phyloP scores from a whole-genome alignment of 2,888 invertebrate species.

The Agriopis aurantiaria region DNA sequence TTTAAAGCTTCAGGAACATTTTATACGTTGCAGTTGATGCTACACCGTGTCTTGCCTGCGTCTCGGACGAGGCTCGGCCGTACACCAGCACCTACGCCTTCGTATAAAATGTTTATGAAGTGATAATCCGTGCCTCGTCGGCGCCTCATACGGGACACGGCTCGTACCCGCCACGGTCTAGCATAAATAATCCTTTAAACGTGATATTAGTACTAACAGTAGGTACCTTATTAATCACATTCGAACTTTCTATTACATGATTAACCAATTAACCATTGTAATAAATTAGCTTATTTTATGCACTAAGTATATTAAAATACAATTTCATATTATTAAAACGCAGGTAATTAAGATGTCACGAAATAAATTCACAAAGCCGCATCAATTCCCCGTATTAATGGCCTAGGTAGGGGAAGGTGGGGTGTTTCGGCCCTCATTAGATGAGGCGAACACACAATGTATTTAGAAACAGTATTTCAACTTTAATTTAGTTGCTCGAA shows the following conservation, averaged over 20 bases:
- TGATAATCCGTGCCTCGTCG: no score
- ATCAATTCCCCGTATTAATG: constrained; percentile 37
- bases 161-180: no score
- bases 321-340: not conserved
- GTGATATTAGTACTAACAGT: no score
- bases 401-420: constrained; percentile 30
- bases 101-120: no score
- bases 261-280: not conserved
- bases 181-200: no score
- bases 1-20: no score
- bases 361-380: constrained; percentile 33
- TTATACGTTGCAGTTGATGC: no score
- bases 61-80: no score
- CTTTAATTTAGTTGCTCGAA: not conserved
- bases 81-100: no score
- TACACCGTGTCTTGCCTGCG: no score
- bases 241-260: not conserved
- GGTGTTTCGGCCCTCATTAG: constrained; percentile 45
- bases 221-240: not conserved
- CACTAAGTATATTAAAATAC: constrained; percentile 2
- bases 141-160: no score
- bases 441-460: constrained; percentile 23
- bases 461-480: constrained; percentile 21
- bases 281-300: not conserved
- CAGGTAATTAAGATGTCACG: constrained; percentile 29